phyloP scores from a whole-genome alignment of 1,140 invertebrate genomes.

The Trachelipus rathkii region DNA sequence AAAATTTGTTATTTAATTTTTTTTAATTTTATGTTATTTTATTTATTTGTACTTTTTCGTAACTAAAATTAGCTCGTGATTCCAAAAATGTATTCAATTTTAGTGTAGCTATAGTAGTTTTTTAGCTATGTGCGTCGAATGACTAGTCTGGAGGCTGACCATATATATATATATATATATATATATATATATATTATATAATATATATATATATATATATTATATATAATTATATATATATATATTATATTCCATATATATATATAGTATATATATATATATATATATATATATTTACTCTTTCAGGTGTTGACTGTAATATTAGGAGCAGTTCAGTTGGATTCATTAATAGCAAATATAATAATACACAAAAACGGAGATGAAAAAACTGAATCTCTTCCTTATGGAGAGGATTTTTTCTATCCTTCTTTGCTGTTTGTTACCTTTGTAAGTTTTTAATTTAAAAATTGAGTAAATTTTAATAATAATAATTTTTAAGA shows the following conservation, averaged over 20 bases:
- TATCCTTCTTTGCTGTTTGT: background rate
- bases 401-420: background rate
- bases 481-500: too few relatives aligned
- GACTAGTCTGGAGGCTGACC: too few relatives aligned
- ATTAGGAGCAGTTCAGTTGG: background rate
- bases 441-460: background rate
- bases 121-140: background rate
- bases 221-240: background rate
- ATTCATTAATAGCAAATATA: background rate
- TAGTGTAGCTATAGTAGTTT: too few relatives aligned
- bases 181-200: background rate
- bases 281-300: conserved; percentile 7
- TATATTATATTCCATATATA: conserved; percentile 7
- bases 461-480: background rate
- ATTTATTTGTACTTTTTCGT: too few relatives aligned
- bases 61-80: too few relatives aligned
- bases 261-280: conserved; percentile 1
- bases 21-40: too few relatives aligned
- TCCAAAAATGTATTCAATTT: too few relatives aligned
- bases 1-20: too few relatives aligned
- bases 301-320: background rate
- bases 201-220: background rate
- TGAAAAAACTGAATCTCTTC: background rate
- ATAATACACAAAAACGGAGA: background rate
- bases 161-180: conserved; percentile 2